Evolutionary conservation across 2,888 invertebrate species (phyloP).

Genomic region (Julus scandinavius): DNA sequence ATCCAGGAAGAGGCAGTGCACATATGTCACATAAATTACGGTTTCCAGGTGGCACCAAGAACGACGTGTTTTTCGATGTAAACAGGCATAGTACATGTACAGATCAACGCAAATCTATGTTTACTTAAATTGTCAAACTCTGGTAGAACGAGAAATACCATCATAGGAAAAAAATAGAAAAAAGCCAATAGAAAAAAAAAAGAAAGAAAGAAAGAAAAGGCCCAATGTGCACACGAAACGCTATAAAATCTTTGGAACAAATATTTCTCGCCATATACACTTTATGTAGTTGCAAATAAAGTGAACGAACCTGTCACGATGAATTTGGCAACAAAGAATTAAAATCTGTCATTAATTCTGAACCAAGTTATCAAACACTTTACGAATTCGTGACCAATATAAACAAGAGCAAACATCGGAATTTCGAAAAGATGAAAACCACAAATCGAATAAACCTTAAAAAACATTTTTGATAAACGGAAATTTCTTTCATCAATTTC

Average conservation of each 20-base stretch:
- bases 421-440: background rate
- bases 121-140: background rate
- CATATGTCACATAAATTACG: background rate
- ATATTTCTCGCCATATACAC: background rate
- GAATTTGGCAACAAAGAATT: slow-evolving; percentile 17
- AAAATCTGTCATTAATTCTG: background rate
- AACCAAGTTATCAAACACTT: background rate
- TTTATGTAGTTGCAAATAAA: background rate
- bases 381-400: background rate
- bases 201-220: background rate
- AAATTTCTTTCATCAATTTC: no score
- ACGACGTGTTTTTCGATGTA: background rate
- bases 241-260: slow-evolving; percentile 35
- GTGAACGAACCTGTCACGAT: background rate
- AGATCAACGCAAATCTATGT: slow-evolving; percentile 2
- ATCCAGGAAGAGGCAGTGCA: background rate
- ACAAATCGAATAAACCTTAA: background rate
- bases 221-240: background rate
- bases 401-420: background rate
- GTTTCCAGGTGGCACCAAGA: background rate
- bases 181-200: slow-evolving; percentile 30
- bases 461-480: background rate
- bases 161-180: background rate
- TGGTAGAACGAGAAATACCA: background rate
- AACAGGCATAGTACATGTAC: background rate